Evolutionary conservation across 2,113 vertebrate species (phyloP), one percentile per base, ranked within the genome.

Genomic region (Ahaetulla prasina): DNA sequence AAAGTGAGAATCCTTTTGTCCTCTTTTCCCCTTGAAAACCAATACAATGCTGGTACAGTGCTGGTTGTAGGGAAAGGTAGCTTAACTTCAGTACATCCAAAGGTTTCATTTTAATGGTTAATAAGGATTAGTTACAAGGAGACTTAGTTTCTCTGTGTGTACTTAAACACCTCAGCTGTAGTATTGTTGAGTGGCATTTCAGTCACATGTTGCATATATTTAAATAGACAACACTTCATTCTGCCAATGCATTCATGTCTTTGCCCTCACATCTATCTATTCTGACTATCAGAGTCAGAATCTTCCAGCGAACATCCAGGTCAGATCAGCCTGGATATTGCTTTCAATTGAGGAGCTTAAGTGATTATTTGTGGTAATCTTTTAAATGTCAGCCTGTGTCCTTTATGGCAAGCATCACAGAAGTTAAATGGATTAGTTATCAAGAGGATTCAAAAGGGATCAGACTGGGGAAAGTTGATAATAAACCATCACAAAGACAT

Each of bases 131-230:
- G 6, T 3, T 94, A 22, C 9, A 50, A 14, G 10, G 91, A 93
- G 84, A 85, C 8, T 91, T 93, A 93, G 87, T 90, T 84, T 94
- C 93, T 60, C 80, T 95, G 93, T 88, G 54, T 90, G 88, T 25
- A 87, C 90, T 91, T 93, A 85, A 93, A 39, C 3, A 3, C 55
- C 92, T 39, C 54, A 22, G 80, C 60, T 91, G 22, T 87, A 95
- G 92, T 94, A 89, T 85, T 93, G 85, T n/a, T 39, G 0, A 52
- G 55, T 27, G 43, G 25, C n/a, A 4, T 11, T 94, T 30, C 18
- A 25, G 89, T 47, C 39, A 45, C 50, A 1, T 23, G 89, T 3
- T 85, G 27, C 85, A 68, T 91, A 89, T 1, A 10, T 89, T 88
- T 25, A 30, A 89, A 0, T 0, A 63, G 2, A 0, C 87, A 85